phyloP scores from a whole-genome alignment of 35 echinoderm and acorn worm genomes.

The Lytechinus variegatus region DNA sequence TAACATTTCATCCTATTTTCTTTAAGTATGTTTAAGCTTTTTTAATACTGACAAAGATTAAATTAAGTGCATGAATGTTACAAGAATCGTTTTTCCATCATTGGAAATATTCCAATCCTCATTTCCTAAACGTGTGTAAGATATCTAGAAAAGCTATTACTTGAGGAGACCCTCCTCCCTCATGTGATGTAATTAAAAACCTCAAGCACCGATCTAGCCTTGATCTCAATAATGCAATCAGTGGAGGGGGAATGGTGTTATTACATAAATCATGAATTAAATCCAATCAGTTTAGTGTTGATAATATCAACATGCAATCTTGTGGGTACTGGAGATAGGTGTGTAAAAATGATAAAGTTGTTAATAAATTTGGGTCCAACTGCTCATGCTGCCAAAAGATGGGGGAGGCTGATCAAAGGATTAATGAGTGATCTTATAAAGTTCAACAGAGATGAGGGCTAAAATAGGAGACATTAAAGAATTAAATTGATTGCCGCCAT shows the following conservation, averaged over 20 bases:
- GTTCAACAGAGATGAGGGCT: neutral
- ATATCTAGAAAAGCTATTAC: neutral
- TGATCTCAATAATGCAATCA: constrained; percentile 4
- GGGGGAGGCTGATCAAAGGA: too few species aligned
- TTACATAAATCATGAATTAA: too few species aligned
- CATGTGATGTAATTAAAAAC: neutral
- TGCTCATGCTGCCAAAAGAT: too few species aligned
- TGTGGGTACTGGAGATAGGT: too few species aligned
- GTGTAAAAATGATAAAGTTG: too few species aligned
- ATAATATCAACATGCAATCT: too few species aligned
- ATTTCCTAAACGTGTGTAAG: neutral
- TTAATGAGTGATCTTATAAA: too few species aligned
- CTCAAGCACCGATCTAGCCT: neutral
- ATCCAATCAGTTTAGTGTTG: too few species aligned
- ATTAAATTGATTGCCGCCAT: neutral
- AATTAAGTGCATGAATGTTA: neutral
- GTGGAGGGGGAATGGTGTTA: neutral
- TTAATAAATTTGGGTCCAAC: too few species aligned
- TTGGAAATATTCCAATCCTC: neutral
- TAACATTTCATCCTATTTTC: too few species aligned
- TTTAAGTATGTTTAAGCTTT: too few species aligned
- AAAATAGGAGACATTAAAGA: neutral
- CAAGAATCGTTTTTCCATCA: neutral
- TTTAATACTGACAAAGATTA: neutral
- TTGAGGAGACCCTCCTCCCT: neutral